Evolutionary conservation across 2,797 vertebrate genomes (phyloP).

Genomic region (Hapalemur alaotrensis): DNA sequence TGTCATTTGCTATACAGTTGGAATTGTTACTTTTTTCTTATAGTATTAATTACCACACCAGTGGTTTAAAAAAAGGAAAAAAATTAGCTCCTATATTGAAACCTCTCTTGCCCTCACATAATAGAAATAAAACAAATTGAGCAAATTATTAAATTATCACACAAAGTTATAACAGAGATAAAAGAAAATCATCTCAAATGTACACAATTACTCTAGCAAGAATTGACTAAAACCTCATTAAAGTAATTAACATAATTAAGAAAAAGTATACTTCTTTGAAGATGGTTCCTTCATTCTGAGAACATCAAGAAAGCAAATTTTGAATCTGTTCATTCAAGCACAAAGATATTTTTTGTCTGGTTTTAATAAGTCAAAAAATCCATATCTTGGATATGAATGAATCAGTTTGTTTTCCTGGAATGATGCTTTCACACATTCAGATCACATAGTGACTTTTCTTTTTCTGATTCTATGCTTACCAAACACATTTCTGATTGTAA

Average conservation of each 20-base stretch:
- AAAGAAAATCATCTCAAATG: background rate
- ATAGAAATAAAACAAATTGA: background rate
- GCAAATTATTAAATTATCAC: background rate
- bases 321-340: background rate
- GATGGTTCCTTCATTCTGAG: background rate
- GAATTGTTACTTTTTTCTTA: background rate
- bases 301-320: background rate
- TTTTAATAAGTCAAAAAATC: slow-evolving; percentile 20
- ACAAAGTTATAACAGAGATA: background rate
- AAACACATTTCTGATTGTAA: slow-evolving; percentile 57
- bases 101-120: background rate
- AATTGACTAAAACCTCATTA: background rate
- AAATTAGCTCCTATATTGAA: background rate
- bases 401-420: background rate
- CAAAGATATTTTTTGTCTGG: background rate
- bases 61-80: background rate
- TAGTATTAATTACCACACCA: background rate
- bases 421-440: background rate
- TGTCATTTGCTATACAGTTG: background rate
- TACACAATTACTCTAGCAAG: background rate
- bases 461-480: slow-evolving; percentile 36
- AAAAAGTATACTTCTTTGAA: background rate
- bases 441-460: background rate
- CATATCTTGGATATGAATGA: background rate
- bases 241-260: background rate